Evolutionary conservation across 2,888 invertebrate species (phyloP).

Genomic region (Eupithecia exiguata): DNA sequence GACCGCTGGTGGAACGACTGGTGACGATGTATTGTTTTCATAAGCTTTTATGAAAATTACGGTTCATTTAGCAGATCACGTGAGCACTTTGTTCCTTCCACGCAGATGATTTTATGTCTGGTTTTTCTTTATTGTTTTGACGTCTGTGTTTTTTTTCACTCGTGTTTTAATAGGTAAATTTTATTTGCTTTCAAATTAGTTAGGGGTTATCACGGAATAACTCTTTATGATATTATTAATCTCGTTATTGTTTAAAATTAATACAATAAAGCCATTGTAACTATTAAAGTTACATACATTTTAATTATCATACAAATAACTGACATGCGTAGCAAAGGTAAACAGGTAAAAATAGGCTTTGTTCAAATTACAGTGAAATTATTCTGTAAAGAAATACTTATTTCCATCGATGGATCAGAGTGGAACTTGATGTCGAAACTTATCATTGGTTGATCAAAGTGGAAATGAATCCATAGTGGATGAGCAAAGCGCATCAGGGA

Average conservation of each 20-base stretch:
- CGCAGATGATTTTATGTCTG: neutral
- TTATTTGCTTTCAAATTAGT: neutral
- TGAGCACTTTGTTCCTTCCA: neutral
- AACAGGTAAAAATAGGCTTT: too few species aligned
- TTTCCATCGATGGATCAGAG: too few species aligned
- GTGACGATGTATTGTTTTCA: constrained; percentile 34
- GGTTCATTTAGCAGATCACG: constrained; percentile 17
- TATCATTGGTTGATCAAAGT: too few species aligned
- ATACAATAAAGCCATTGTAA: neutral
- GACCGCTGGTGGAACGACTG: constrained; percentile 36
- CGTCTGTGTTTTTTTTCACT: neutral
- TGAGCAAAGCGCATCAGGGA: too few species aligned
- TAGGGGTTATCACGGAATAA: neutral
- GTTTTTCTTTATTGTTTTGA: neutral
- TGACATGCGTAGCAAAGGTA: neutral
- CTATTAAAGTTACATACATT: neutral
- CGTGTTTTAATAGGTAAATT: neutral
- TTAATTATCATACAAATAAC: neutral
- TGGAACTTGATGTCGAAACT: too few species aligned
- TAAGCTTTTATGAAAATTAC: constrained; percentile 34
- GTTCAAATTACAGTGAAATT: too few species aligned
- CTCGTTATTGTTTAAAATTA: neutral
- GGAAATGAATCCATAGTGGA: too few species aligned
- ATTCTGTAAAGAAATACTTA: too few species aligned
- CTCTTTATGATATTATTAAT: neutral